Conservation (phyloP, 2,113 vertebrate genomes). For the Phodopus roborovskii region DNA sequence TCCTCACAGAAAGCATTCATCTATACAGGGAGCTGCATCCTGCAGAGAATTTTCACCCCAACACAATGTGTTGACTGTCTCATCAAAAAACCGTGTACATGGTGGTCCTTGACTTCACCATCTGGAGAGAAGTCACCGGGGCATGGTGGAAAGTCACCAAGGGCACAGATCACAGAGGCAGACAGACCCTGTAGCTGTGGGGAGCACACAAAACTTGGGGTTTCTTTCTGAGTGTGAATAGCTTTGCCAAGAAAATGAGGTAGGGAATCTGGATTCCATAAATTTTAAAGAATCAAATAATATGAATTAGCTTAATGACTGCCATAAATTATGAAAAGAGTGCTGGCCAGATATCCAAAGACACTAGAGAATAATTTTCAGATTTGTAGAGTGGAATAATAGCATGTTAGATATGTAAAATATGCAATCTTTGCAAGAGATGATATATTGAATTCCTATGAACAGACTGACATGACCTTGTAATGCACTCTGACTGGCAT, state of each 20-base stretch:
- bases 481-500: not conserved
- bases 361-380: no score
- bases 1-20: not conserved
- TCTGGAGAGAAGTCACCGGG: not conserved
- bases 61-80: not conserved
- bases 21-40: no score
- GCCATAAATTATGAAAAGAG: not conserved
- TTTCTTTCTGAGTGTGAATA: not conserved
- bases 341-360: not conserved
- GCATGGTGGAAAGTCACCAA: not conserved
- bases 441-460: not conserved
- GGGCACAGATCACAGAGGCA: not conserved
- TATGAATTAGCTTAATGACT: not conserved
- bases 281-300: not conserved
- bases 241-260: not conserved
- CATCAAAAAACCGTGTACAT: not conserved
- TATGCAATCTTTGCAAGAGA: not conserved
- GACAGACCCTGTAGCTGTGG: not conserved
- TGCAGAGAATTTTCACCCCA: not conserved
- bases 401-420: not conserved
- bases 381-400: not conserved
- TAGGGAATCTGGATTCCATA: not conserved
- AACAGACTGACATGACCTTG: not conserved
- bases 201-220: not conserved
- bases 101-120: not conserved